A percentile compares a stretch with the other conserved stretches of the same genome.
Conservation (phyloP, 1,140 invertebrate genomes). For the Gryon sp. region DNA sequence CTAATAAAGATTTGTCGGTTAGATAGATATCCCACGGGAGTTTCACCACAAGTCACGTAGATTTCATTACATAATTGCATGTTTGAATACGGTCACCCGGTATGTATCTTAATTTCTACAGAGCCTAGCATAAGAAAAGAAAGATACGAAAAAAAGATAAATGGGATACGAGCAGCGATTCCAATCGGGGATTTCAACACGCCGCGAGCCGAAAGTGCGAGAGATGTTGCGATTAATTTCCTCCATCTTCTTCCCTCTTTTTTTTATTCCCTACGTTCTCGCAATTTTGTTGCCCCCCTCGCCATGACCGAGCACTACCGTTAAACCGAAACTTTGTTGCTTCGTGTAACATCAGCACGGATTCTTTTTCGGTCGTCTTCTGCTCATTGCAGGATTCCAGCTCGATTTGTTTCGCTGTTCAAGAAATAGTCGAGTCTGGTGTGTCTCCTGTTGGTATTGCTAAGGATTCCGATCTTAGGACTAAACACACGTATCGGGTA, state of each 20-base stretch:
- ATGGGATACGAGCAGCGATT: constrained; percentile 57
- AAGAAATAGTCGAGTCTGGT: constrained; percentile 16
- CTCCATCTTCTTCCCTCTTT: constrained; percentile 54
- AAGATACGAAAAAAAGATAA: constrained; percentile 63
- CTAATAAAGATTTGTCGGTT: too few species aligned
- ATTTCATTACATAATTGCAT: background rate
- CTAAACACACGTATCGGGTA: background rate
- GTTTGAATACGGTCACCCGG: constrained; percentile 45
- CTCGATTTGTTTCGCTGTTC: constrained; percentile 45
- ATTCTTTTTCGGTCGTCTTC: constrained; percentile 42
- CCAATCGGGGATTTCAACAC: constrained; percentile 66
- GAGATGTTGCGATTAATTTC: constrained; percentile 68
- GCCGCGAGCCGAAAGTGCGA: constrained; percentile 63
- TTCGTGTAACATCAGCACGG: constrained; percentile 35
- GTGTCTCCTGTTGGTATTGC: too few species aligned
- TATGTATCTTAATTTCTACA: constrained; percentile 55
- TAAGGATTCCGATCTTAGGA: constrained; percentile 11
- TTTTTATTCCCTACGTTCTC: constrained; percentile 55
- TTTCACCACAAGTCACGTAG: too few species aligned
- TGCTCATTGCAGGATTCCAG: constrained; percentile 42
- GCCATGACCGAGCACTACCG: constrained; percentile 63
- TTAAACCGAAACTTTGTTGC: constrained; percentile 59
- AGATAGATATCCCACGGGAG: too few species aligned
- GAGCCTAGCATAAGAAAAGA: constrained; percentile 52
- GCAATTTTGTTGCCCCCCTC: constrained; percentile 49